Evolutionary conservation across 2,888 invertebrate species (phyloP), one percentile per base, ranked within the genome.

Genomic region (Baccha elongata): DNA sequence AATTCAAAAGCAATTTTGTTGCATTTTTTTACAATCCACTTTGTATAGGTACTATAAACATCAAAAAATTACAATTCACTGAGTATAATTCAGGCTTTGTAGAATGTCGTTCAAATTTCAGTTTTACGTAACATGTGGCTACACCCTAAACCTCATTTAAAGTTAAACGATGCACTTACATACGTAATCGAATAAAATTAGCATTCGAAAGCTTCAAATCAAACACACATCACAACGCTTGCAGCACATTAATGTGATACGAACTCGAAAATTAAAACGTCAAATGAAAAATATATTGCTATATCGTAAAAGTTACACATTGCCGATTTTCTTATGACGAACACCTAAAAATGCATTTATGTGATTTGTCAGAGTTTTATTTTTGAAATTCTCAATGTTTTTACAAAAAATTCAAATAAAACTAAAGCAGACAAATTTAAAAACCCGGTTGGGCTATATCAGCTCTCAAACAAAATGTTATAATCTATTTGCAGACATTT

Each of bases 401-500:
- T 11, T 11, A 8, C 35, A 35, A 42, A 15, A 37, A 15, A 42
- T 42, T 15, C 17, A 6, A 15, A 15, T 1, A 42, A 19, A 23
- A 50, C n/a, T n/a, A n/a, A n/a, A n/a, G n/a, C n/a, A 15, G 42
- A 40, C 11, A 17, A 67, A 32, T n/a, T 40, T 32, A n/a, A 44
- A 35, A 29, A 21, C 15, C n/a, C n/a, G 13, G 8, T 53, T 69
- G 69, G 65, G 8, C 65, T 52, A 10, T 37, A 17, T 13, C 42
- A 37, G 23, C 26, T 37, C 55, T 26, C 60, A 64, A 19, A 64
- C 37, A 71, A 67, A 29, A n/a, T 7, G 15, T n/a, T n/a, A 29
- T 26, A 58, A 52, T 81, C 71, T 81, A 81, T 81, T 81, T 76
- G 7, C 19, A 76, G 60, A 67, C 62, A 60, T 76, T 76, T 48